Base-by-base conservation (phyloP, 2,888 invertebrate genomes). In the Leptinotarsa rubiginosa region DNA sequence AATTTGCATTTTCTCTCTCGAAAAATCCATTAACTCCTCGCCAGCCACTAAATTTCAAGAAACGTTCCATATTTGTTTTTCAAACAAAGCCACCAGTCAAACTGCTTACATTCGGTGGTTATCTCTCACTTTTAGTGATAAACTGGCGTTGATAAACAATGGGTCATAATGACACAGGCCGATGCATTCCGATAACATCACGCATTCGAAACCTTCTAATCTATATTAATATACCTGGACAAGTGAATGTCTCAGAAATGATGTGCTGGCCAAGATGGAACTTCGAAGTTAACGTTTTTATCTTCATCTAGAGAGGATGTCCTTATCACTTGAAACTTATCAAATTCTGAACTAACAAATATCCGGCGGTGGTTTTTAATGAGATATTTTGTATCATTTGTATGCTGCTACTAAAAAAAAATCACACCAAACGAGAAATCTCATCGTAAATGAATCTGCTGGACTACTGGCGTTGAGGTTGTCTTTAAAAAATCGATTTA, bases 281-380 rank as follows among this genome's bases (percentile, higher is more conserved):
- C 54, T 41, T 67, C 67, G 54, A 67, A 62, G 64, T 65, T 66
- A 69, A 50, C 31, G 49, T 25, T 54, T 77, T 80, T 84, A 84
- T 85, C 84, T 84, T 75, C 82, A 85, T 84, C 84, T 82, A 77
- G 73, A 81, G 81, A 83, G 85, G 85, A 85, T 85, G 84, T 84
- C 81, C 80, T 83, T 84, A 84, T 85, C 84, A 80, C 80, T 81
- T 82, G 77, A 81, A 82, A 84, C 82, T 82, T 85, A 84, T 84
- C 84, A 81, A 83, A 81, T 82, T 78, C 78, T 81, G 80, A 69
- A 56, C 56, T 56, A 20, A 59, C 56, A 59, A 54, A 59, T 69
- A 69, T 69, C 69, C 69, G 59, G 69, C 47, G 69, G 47, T 22
- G 54, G 56, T 69, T 69, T 54, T 56, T 69, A 62, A 62, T 62